Evolutionary conservation across 2,888 invertebrate species (phyloP).

Genomic region (Ophion ventricosus): DNA sequence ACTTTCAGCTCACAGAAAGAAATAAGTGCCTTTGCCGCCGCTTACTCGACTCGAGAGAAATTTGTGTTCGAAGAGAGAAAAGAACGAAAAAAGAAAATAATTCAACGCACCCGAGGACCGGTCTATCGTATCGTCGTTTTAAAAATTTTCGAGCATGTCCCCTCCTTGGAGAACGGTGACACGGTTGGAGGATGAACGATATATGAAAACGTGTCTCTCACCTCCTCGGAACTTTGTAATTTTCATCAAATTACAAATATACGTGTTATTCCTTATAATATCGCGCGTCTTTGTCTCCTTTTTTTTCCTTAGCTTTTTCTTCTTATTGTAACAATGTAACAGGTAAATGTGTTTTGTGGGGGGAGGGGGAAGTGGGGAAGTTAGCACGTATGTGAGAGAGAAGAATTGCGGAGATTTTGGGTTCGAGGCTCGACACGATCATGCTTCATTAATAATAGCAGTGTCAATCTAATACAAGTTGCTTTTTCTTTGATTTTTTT

Average conservation of each 20-base stretch:
- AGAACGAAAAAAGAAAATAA: slow-evolving; percentile 55
- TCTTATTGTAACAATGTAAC: slow-evolving; percentile 71
- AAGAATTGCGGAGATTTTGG: slow-evolving; percentile 5
- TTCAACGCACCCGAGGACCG: slow-evolving; percentile 36
- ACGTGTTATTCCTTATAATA: slow-evolving; percentile 76
- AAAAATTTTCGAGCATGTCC: not conserved
- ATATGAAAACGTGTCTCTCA: slow-evolving; percentile 5
- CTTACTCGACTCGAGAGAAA: slow-evolving; percentile 39
- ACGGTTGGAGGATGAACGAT: not conserved
- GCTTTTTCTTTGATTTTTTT: slow-evolving; percentile 22
- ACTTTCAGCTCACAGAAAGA: slow-evolving; percentile 75
- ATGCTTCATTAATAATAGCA: slow-evolving; percentile 19
- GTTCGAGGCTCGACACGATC: not conserved
- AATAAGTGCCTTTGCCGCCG: slow-evolving; percentile 67
- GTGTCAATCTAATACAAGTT: slow-evolving; percentile 23
- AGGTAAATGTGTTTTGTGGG: slow-evolving; percentile 67
- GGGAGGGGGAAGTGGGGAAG: no score
- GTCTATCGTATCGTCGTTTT: not conserved
- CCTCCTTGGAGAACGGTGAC: not conserved
- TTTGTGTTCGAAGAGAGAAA: slow-evolving; percentile 57
- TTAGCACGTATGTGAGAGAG: slow-evolving; percentile 61
- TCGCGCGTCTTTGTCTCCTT: slow-evolving; percentile 70
- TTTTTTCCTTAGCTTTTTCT: slow-evolving; percentile 38
- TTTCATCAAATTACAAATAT: slow-evolving; percentile 76
- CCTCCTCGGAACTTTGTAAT: slow-evolving; percentile 64